A percentile compares a stretch with the other conserved stretches of the same genome.
Conservation (phyloP, 1,140 invertebrate species). For the Drosophila jambulina region DNA sequence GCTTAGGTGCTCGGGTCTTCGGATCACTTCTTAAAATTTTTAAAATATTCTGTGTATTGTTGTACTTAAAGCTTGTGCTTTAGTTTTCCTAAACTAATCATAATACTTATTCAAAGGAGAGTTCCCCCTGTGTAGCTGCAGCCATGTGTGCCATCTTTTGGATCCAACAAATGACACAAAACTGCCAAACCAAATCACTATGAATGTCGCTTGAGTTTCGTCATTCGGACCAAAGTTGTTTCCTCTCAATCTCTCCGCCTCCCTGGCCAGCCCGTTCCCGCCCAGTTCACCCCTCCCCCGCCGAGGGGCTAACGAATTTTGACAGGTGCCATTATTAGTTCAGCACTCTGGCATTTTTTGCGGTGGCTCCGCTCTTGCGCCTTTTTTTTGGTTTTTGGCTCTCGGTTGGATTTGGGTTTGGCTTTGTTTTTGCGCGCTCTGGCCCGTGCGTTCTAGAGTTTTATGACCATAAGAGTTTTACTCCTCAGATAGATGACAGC, state of each 20-base stretch:
- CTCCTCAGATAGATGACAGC: conserved; percentile 80
- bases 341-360: conserved; percentile 73
- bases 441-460: conserved; percentile 72
- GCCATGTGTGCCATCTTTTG: conserved; percentile 60
- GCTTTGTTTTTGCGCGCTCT: conserved; percentile 62
- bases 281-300: background rate
- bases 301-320: conserved; percentile 74
- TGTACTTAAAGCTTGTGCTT: background rate
- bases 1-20: background rate
- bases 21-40: too few relatives aligned
- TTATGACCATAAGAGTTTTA: conserved; percentile 82
- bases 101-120: background rate
- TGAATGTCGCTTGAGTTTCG: conserved; percentile 81
- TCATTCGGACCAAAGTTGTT: conserved; percentile 64
- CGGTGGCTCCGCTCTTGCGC: conserved; percentile 20
- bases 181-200: conserved; percentile 81
- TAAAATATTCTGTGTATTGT: background rate
- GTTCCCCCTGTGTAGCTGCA: conserved; percentile 20
- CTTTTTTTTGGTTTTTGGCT: conserved; percentile 26
- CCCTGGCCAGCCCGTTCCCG: background rate
- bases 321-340: conserved; percentile 85
- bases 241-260: conserved; percentile 27
- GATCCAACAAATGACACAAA: conserved; percentile 80
- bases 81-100: background rate
- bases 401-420: conserved; percentile 38